phyloP scores from a whole-genome alignment of 2,113 vertebrate genomes.

The Ivindomyrus marchei region DNA sequence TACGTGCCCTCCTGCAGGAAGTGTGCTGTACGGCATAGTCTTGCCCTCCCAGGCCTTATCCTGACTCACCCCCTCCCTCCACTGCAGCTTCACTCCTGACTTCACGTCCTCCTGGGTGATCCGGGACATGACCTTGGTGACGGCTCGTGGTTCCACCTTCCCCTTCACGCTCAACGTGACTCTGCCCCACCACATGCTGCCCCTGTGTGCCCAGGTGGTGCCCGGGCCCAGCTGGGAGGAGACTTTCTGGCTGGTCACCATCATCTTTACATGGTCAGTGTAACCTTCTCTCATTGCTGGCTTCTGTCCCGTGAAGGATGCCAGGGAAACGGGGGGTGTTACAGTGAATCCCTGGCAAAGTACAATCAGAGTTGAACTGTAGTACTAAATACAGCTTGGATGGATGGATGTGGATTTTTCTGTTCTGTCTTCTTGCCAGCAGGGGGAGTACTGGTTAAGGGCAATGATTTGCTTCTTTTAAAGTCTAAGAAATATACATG shows the following conservation, averaged over 20 bases:
- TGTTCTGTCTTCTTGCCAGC: background rate
- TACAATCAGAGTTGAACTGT: background rate
- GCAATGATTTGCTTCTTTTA: background rate
- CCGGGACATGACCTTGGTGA: conserved; percentile 82
- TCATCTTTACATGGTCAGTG: conserved; percentile 84
- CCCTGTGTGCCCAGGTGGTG: conserved; percentile 87
- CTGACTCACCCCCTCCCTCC: background rate
- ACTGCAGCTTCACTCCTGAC: conserved; percentile 87
- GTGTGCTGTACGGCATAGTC: background rate
- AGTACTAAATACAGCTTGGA: background rate
- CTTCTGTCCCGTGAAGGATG: background rate
- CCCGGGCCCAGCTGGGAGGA: conserved; percentile 97
- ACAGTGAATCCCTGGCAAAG: background rate
- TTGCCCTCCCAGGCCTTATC: background rate
- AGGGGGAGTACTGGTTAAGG: background rate
- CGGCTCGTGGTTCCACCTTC: conserved; percentile 75
- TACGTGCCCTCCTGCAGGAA: conserved; percentile 50
- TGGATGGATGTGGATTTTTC: background rate
- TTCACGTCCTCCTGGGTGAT: conserved; percentile 98
- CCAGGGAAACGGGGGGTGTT: background rate
- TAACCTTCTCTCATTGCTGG: background rate
- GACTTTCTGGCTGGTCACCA: conserved; percentile 86
- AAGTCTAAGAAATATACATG: background rate
- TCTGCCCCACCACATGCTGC: conserved; percentile 90
- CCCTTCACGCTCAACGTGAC: conserved; percentile 91